Conservation (phyloP, 2,888 invertebrate species). For the Dicyrtomina minuta region DNA sequence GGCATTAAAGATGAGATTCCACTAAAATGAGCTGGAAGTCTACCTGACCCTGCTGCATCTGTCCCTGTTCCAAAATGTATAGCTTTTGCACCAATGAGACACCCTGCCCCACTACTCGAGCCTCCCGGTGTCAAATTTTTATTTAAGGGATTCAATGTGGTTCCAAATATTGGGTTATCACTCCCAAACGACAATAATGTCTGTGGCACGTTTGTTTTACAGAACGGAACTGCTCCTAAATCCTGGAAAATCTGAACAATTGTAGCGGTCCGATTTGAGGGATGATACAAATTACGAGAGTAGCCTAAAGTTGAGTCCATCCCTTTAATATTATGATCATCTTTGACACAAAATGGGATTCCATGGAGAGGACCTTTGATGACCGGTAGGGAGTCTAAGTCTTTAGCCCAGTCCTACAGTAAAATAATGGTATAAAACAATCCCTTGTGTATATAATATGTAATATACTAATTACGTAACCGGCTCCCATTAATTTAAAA, state of each 20-base stretch:
- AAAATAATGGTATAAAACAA: conserved; percentile 1
- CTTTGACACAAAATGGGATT: conserved; percentile 56
- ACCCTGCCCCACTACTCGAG: conserved; percentile 43
- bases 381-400: conserved; percentile 42
- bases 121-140: conserved; percentile 44
- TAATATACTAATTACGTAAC: too few species aligned
- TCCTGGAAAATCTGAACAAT: conserved; percentile 42
- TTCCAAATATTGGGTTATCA: conserved; percentile 49
- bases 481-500: too few species aligned
- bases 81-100: conserved; percentile 34
- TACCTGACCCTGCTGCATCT: conserved; percentile 37
- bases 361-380: conserved; percentile 55
- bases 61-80: conserved; percentile 39
- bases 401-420: conserved; percentile 43
- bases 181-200: conserved; percentile 45
- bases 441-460: too few species aligned
- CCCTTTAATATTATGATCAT: conserved; percentile 55
- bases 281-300: conserved; percentile 36
- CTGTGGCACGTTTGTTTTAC: conserved; percentile 56
- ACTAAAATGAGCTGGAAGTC: conserved; percentile 37
- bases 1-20: conserved; percentile 32
- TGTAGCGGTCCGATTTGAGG: conserved; percentile 35
- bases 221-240: conserved; percentile 59
- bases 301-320: conserved; percentile 54
- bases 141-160: conserved; percentile 44